Evolutionary conservation across 2,888 invertebrate species (phyloP).

Genomic region (Drosophila meridiana): DNA sequence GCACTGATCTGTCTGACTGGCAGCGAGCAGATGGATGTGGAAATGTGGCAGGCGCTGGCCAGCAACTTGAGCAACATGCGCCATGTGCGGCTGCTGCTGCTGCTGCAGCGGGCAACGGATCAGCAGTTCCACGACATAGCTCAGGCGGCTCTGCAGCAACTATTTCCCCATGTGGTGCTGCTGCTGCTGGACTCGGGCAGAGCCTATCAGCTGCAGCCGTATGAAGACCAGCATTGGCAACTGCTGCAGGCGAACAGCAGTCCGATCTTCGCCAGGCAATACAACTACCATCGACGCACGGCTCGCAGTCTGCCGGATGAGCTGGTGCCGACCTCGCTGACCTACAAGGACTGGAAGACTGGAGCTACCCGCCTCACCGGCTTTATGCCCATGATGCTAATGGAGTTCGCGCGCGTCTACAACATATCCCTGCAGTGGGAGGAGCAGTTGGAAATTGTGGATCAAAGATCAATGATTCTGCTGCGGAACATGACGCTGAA

Average conservation of each 20-base stretch:
- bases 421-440: slow-evolving; percentile 57
- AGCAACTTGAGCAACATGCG: slow-evolving; percentile 61
- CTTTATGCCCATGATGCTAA: slow-evolving; percentile 45
- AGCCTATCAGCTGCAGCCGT: slow-evolving; percentile 52
- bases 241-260: slow-evolving; percentile 1
- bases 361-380: slow-evolving; percentile 33
- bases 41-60: slow-evolving; percentile 55
- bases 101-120: slow-evolving; percentile 20
- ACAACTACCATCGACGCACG: slow-evolving; percentile 33
- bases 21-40: slow-evolving; percentile 18
- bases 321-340: slow-evolving; percentile 35
- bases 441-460: slow-evolving; percentile 13
- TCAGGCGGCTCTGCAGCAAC: neutral
- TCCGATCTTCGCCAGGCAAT: slow-evolving; percentile 30
- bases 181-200: neutral
- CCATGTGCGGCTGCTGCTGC: slow-evolving; percentile 44
- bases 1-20: slow-evolving; percentile 47
- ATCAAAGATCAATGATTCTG: slow-evolving; percentile 37
- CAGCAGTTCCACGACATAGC: slow-evolving; percentile 20
- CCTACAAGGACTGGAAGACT: slow-evolving; percentile 39
- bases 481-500: slow-evolving; percentile 64
- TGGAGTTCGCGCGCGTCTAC: slow-evolving; percentile 40
- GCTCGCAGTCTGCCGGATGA: slow-evolving; percentile 59
- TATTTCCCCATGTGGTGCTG: slow-evolving; percentile 47
- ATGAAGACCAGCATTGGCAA: slow-evolving; percentile 37